Evolutionary conservation across 1,140 invertebrate genomes (phyloP).

Genomic region (Thaumetopoea pityocampa): DNA sequence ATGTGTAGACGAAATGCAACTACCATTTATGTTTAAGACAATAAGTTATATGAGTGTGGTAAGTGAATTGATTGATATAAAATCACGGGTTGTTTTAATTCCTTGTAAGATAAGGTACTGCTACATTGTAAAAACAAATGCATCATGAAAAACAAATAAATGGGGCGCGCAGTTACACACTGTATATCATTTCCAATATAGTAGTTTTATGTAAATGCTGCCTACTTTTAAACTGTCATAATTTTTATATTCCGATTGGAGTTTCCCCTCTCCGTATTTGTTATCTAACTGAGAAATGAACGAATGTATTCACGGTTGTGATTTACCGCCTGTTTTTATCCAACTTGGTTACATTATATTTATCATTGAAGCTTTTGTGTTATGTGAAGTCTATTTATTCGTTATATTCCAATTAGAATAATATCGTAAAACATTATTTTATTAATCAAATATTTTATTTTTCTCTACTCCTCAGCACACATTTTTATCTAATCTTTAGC

Average conservation of each 20-base stretch:
- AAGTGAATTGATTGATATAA: too few species aligned
- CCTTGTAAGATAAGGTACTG: too few species aligned
- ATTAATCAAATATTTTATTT: too few species aligned
- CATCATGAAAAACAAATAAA: slow-evolving; percentile 52
- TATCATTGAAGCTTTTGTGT: slow-evolving; percentile 8
- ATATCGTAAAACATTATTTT: too few species aligned
- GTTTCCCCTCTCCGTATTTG: slow-evolving; percentile 64
- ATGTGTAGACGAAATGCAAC: too few species aligned
- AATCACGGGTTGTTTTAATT: too few species aligned
- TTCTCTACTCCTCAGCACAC: too few species aligned
- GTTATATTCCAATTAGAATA: too few species aligned
- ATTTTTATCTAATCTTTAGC: too few species aligned
- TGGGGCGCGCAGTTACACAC: slow-evolving; percentile 34
- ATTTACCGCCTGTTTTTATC: slow-evolving; percentile 52
- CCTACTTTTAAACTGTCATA: slow-evolving; percentile 75
- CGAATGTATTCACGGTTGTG: slow-evolving; percentile 60
- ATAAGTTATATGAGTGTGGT: too few species aligned
- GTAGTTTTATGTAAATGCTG: slow-evolving; percentile 72
- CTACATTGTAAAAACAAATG: slow-evolving; percentile 12
- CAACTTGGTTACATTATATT: slow-evolving; percentile 21
- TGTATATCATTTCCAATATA: slow-evolving; percentile 67
- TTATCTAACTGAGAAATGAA: slow-evolving; percentile 60
- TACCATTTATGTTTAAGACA: too few species aligned
- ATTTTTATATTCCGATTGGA: slow-evolving; percentile 72
- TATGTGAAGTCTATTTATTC: too few species aligned